Percentiles rank a stretch among this genome's conserved stretches.
phyloP scores from a whole-genome alignment of 2,797 vertebrate species.

The Sarcophilus harrisii region DNA sequence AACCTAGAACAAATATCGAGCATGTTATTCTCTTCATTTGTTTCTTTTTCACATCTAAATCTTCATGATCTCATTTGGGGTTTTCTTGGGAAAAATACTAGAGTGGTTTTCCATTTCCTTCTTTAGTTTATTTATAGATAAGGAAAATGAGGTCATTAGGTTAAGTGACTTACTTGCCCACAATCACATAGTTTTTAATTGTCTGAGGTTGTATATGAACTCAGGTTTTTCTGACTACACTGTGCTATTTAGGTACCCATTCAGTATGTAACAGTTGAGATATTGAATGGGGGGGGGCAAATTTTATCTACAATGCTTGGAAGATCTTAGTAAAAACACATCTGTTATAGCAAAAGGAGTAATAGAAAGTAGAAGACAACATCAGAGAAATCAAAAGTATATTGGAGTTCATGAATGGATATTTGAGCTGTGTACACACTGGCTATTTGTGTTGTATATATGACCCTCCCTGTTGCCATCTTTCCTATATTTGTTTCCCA shows the following conservation, averaged over 20 bases:
- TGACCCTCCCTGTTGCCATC: background rate
- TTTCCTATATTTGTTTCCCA: background rate
- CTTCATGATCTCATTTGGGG: background rate
- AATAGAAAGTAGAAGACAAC: background rate
- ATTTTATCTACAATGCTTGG: background rate
- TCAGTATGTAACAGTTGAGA: background rate
- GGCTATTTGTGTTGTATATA: background rate
- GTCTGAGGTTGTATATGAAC: background rate
- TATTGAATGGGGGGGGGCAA: accelerated
- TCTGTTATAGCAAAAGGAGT: background rate
- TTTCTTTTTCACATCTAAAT: background rate
- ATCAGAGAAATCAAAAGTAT: background rate
- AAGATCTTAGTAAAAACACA: background rate
- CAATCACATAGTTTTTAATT: background rate
- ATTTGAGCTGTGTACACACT: background rate
- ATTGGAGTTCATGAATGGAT: background rate
- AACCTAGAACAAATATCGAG: background rate
- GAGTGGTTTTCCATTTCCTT: background rate
- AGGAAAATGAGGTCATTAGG: background rate
- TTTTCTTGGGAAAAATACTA: background rate
- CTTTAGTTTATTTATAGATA: background rate
- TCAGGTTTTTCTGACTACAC: background rate
- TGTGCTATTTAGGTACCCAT: background rate
- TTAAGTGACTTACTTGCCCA: background rate
- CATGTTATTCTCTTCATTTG: background rate